Evolutionary conservation across 2,113 vertebrate genomes (phyloP).

Genomic region (Oophaga pumilio): DNA sequence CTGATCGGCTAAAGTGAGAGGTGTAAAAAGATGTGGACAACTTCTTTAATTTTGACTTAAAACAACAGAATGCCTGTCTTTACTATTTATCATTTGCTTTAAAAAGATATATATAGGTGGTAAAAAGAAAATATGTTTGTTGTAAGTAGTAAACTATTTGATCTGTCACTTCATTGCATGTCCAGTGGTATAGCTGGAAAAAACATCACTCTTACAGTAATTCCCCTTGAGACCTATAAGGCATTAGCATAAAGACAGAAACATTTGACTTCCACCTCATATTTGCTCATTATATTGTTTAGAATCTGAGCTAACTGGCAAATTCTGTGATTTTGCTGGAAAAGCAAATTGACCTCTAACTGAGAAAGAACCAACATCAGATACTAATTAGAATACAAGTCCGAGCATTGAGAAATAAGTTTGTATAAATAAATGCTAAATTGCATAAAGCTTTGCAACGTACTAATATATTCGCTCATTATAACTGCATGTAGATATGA

Average conservation of each 20-base stretch:
- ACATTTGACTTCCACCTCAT: slow-evolving; percentile 21
- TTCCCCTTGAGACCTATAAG: slow-evolving; percentile 40
- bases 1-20: too few species aligned
- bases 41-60: not conserved
- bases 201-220: slow-evolving; percentile 5
- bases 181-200: slow-evolving; percentile 8
- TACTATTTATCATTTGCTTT: not conserved
- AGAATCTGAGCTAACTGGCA: slow-evolving; percentile 17
- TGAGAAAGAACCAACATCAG: slow-evolving; percentile 1
- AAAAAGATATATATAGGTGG: not conserved
- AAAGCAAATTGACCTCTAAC: slow-evolving; percentile 37
- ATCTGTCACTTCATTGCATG: slow-evolving; percentile 1
- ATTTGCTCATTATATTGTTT: slow-evolving; percentile 54
- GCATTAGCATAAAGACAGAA: slow-evolving; percentile 32
- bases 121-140: not conserved
- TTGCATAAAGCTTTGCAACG: not conserved
- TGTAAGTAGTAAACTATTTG: not conserved
- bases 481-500: slow-evolving; percentile 24
- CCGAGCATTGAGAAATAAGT: not conserved
- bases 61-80: not conserved
- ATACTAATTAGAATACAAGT: slow-evolving; percentile 42
- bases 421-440: slow-evolving; percentile 20
- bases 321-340: slow-evolving; percentile 35
- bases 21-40: too few species aligned
- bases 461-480: slow-evolving; percentile 21